Evolutionary conservation across 1,140 invertebrate species (phyloP).

Genomic region (Trachymyrmex septentrionalis): DNA sequence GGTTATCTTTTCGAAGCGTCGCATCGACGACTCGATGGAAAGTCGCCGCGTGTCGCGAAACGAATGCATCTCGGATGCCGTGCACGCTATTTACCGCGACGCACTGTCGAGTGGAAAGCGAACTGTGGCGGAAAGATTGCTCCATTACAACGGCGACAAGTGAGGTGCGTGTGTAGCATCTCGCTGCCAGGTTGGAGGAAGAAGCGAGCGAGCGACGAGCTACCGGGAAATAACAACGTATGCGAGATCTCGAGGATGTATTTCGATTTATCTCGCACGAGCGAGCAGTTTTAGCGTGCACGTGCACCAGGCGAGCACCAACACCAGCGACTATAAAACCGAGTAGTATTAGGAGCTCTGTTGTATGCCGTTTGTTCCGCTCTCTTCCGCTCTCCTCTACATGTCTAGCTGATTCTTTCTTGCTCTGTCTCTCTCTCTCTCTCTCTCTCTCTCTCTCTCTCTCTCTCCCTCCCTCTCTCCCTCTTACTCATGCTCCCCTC

Average conservation of each 20-base stretch:
- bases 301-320: constrained; percentile 16
- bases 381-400: constrained; percentile 14
- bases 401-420: constrained; percentile 23
- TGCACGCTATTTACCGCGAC: constrained; percentile 42
- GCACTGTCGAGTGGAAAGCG: constrained; percentile 41
- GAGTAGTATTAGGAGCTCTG: constrained; percentile 17
- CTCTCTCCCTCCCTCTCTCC: constrained; percentile 64
- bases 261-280: constrained; percentile 61
- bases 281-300: constrained; percentile 39
- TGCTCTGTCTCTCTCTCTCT: constrained; percentile 23
- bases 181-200: not conserved
- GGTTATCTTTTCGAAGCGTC: not conserved
- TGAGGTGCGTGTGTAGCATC: constrained; percentile 21
- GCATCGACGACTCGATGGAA: not conserved
- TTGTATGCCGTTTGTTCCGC: constrained; percentile 31
- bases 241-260: constrained; percentile 57
- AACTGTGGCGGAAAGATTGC: constrained; percentile 59
- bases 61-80: constrained; percentile 24
- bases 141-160: constrained; percentile 60
- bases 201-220: constrained; percentile 2
- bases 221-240: constrained; percentile 57
- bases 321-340: constrained; percentile 33
- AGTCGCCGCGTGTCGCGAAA: constrained; percentile 9
- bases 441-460: constrained; percentile 50
- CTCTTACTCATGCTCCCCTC: constrained; percentile 65